Evolutionary conservation across 2,888 invertebrate species (phyloP), one percentile per base, ranked within the genome.

Genomic region (Prosopocoilus inquinatus): DNA sequence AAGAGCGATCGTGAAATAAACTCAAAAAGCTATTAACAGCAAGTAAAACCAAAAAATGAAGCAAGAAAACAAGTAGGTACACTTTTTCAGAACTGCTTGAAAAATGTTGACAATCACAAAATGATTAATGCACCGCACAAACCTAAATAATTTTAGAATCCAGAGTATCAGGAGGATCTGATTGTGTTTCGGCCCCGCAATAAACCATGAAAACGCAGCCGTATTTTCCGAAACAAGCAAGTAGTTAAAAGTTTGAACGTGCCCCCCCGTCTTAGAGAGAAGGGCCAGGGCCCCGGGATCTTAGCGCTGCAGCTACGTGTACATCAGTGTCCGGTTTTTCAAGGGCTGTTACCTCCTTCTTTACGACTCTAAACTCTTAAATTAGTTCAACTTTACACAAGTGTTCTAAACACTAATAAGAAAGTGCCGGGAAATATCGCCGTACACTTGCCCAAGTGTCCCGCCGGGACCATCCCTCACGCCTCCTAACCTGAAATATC

Each of bases 361-460:
- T 76, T 76, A 76, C 74, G 74, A 73, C 70, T 70, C 67, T 64
- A 61, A 69, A 74, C 75, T 73, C 75, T 76, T 76, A 76, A 76
- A 76, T 76, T 76, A 76, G 76, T 75, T 70, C 72, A 71, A 74
- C 73, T 75, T 74, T 72, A 70, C 73, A 73, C 74, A 70, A 73
- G 72, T 73, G 73, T 69, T 74, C 72, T 72, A 73, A 73, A 73
- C 73, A 73, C 71, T 74, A 75, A 75, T 75, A 75, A 75, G 75
- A 75, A 75, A 74, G 74, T 72, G 73, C 71, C 63, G 68, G 72
- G 54, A 72, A 71, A 71, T 73, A 73, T 71, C 63, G 70, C 66
- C 69, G 71, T 66, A 71, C 70, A 70, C 65, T 70, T 69, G 64
- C 67, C 60, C 66, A 70, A 73, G 70, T 66, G 70, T 67, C 70